These are phyloP conservation scores for Tretioscincus oriximinensis DNA, from an alignment of 2,113 vertebrate genomes.

Conservation along the genomic window DNA sequence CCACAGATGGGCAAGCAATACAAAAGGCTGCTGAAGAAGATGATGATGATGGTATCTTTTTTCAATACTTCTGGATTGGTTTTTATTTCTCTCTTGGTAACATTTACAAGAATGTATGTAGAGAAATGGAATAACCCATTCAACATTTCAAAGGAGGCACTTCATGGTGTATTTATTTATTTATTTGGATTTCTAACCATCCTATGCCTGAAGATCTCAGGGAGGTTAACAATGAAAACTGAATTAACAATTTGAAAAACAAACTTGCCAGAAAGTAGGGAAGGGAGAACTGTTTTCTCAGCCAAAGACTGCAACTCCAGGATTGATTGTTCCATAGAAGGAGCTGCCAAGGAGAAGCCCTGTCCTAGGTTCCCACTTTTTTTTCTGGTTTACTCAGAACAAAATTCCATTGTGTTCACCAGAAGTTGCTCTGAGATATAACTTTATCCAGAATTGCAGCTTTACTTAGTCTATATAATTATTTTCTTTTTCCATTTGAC, in stretches of 20 bases:
- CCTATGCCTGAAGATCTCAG: no score
- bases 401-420: background rate
- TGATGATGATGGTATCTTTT: conserved; percentile 75
- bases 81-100: conserved; percentile 10
- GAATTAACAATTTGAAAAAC: no score
- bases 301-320: no score
- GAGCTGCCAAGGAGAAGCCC: no score
- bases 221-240: no score
- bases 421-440: background rate
- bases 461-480: background rate
- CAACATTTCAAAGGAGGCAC: background rate
- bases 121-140: background rate
- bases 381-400: background rate
- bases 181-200: no score
- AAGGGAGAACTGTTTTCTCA: no score
- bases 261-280: no score
- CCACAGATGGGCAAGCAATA: conserved; percentile 81
- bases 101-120: conserved; percentile 1
- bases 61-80: background rate
- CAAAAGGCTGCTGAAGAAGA: conserved; percentile 82
- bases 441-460: background rate
- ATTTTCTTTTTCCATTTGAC: background rate
- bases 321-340: no score
- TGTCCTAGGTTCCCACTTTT: background rate
- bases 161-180: background rate